Evolutionary conservation across 1,140 invertebrate genomes (phyloP), one percentile per base, ranked within the genome.

Genomic region (Drosophila teissieri): DNA sequence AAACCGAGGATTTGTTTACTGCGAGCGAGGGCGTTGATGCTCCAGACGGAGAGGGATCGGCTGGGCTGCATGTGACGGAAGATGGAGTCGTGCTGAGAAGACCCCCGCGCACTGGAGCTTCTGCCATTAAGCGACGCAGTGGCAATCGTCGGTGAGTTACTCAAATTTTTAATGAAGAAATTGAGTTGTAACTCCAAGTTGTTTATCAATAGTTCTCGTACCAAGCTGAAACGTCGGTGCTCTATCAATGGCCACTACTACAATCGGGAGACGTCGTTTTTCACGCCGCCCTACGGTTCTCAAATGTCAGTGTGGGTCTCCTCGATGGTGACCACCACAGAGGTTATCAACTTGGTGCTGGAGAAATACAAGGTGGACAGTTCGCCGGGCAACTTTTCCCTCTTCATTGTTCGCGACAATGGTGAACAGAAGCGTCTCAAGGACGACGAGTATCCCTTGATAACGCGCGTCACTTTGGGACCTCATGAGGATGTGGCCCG

Each of bases 231-330:
- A 93, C 93, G 96, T 64, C 94, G 96, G 60, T 97, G 96, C 74
- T 97, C 96, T 0, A 97, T 97, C 34, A 98, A 97, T 92, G 96
- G 97, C 2, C 96, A 98, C 91, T 97, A 96, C 92, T 98, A 97
- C 86, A 96, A 97, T 92, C 94, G 96, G 55, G 96, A 97, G 93
- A 97, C 97, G 0, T 96, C 96, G 86, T 96, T 97, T 65, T 98
- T 97, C 80, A 97, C 96, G 4, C 96, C 96, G 1, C 96, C 96
- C 0, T 94, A 96, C 83, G 96, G 96, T 15, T 97, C 96, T 76
- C 95, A 96, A 76, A 97, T 97, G 93, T 96, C 95, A 72, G 96
- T 98, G 1, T 97, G 96, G 95, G 95, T 97, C 0, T 96, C 96
- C 7, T 97, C 96, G 61, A 93, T 96, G 58, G 96, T 97, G 36